These are phyloP conservation scores for Gibbula magus DNA, from an alignment of 2,888 invertebrate species.

Conservation along the genomic window DNA sequence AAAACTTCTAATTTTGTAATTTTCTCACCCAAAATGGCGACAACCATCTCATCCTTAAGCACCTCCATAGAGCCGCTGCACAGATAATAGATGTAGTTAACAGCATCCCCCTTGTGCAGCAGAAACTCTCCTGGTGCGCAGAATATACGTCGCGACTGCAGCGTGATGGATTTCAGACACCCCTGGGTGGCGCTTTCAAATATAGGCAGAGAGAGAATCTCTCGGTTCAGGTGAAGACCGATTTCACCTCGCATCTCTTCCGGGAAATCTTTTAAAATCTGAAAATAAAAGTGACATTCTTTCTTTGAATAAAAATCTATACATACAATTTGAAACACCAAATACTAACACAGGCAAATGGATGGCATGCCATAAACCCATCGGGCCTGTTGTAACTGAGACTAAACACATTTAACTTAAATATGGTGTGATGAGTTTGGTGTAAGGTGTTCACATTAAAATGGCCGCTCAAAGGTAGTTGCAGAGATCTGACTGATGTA, in stretches of 20 bases:
- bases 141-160: slow-evolving; percentile 94
- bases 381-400: too few relatives aligned
- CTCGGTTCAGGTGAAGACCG: slow-evolving; percentile 94
- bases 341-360: too few relatives aligned
- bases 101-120: slow-evolving; percentile 94
- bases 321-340: too few relatives aligned
- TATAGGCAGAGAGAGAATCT: slow-evolving; percentile 93
- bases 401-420: too few relatives aligned
- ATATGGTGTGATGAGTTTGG: too few relatives aligned
- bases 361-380: too few relatives aligned
- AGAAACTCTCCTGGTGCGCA: slow-evolving; percentile 97
- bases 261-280: slow-evolving; percentile 88
- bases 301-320: too few relatives aligned
- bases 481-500: too few relatives aligned
- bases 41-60: slow-evolving; percentile 96
- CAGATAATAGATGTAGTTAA: slow-evolving; percentile 94
- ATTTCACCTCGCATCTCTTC: slow-evolving; percentile 96
- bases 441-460: too few relatives aligned
- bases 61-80: slow-evolving; percentile 99
- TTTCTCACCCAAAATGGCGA: slow-evolving; percentile 92
- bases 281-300: slow-evolving; percentile 21
- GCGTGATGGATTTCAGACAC: slow-evolving; percentile 91
- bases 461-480: too few relatives aligned
- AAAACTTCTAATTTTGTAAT: background rate
- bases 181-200: slow-evolving; percentile 96